Evolutionary conservation across 2,113 vertebrate genomes (phyloP), one percentile per base, ranked within the genome.

Genomic region (Oryzias curvinotus): DNA sequence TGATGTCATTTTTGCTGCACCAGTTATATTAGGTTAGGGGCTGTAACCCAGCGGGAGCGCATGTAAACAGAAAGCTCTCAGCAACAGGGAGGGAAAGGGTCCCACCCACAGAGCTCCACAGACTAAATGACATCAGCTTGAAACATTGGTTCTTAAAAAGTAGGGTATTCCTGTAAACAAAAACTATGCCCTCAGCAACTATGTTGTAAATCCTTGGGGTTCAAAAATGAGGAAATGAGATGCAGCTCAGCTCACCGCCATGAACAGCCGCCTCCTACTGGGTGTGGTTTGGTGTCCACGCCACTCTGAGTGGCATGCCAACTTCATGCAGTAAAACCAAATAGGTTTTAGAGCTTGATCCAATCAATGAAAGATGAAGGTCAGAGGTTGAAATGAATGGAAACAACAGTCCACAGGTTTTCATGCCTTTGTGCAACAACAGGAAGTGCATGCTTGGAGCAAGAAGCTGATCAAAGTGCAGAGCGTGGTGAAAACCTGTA

Each of bases 381-480:
- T 30, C 55, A 78, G 28, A 73, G 50, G 48, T 67, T 52, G 52
- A 58, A 25, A 47, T 4, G 71, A 76, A 47, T 62, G 61, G 69
- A 68, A 8, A 36, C 36, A 12, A 10, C 3, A 28, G 26, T 28
- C 5, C 26, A 28, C 26, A 28, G 26, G 26, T 28, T 28, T 28
- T 4, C 26, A 28, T 28, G 1, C 49, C 52, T 45, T 48, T 43
- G 23, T 1, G n/a, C 64, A 81, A 85, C 71, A 84, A 81, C 82
- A 85, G 89, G 87, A 90, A 89, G 85, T 80, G 65, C 57, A 26
- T 28, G n/a, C 58, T 70, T n/a, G 48, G 75, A 67, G 60, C 75
- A 86, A 86, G 87, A 89, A 87, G 81, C 62, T 66, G 52, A 67
- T 52, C 49, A 57, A 50, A 8, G 16, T 21, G 57, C 62, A 4